A percentile compares a stretch with the other conserved stretches of the same genome.
Evolutionary conservation across 1,140 invertebrate genomes (phyloP).

Genomic region (Zaprionus vittiger): DNA sequence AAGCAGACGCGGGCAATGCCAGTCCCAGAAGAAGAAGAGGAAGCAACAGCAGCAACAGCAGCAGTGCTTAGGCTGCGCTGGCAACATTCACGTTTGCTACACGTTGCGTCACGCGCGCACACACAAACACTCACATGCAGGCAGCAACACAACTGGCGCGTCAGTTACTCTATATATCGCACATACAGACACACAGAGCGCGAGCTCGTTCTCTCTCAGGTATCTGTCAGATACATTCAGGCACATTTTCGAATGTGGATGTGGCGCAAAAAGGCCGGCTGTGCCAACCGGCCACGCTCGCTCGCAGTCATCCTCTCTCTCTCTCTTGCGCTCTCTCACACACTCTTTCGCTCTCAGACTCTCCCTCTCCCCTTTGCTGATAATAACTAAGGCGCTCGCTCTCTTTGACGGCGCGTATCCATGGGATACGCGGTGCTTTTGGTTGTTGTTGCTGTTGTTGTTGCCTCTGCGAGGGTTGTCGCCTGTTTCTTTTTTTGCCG

Average conservation of each 20-base stretch:
- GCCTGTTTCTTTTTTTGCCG: conserved; percentile 29
- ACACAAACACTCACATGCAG: conserved; percentile 9
- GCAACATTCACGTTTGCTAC: conserved; percentile 56
- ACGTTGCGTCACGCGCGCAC: conserved; percentile 70
- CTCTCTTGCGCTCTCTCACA: conserved; percentile 9
- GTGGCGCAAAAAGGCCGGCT: conserved; percentile 70
- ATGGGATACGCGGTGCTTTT: conserved; percentile 50
- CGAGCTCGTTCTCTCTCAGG: conserved; percentile 38
- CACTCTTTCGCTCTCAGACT: not conserved
- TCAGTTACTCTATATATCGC: conserved; percentile 10
- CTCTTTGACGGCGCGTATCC: conserved; percentile 46
- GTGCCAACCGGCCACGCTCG: conserved; percentile 35
- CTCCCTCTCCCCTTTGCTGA: conserved; percentile 9
- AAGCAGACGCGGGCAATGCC: conserved; percentile 43
- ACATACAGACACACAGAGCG: conserved; percentile 11
- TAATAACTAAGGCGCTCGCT: conserved; percentile 22
- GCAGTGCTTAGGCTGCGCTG: conserved; percentile 10
- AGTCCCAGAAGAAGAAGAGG: conserved; percentile 19
- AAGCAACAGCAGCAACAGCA: conserved; percentile 39
- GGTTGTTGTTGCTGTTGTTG: conserved; percentile 22
- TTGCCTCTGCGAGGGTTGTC: conserved; percentile 61
- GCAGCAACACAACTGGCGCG: not conserved
- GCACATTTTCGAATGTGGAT: conserved; percentile 35
- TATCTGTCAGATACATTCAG: conserved; percentile 55
- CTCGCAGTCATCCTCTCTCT: conserved; percentile 18